Base-by-base conservation (phyloP, 2,888 invertebrate genomes). In the Erebia aethiops region DNA sequence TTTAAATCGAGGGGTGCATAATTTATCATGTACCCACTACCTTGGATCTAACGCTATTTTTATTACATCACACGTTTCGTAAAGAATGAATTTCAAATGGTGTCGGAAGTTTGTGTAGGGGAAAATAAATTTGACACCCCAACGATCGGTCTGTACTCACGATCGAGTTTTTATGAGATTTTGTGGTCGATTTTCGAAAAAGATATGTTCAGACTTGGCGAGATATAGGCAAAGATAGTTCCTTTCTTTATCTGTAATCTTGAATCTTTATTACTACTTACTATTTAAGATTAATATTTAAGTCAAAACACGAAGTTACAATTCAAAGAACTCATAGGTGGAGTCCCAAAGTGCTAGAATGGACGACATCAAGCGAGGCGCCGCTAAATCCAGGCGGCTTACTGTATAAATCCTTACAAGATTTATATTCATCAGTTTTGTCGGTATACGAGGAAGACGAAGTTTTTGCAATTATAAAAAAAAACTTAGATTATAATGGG, bases 51-150 rank as follows among this genome's bases (percentile, higher is more conserved):
- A 83, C 86, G 90, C 83, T 91, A 91, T 92, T 92, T 93, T 91
- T 93, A 92, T 92, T 89, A 88, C 87, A 91, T 92, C 92, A 92
- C 92, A 91, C 89, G 87, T 86, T 82, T 81, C 83, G 77, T 92
- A 91, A 93, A 91, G 92, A 92, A 92, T 92, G 92, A 93, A 93
- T 92, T 92, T 92, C 91, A 92, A 93, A 93, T 93, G 90, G 88
- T 87, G 87, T 87, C 86, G 90, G 92, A 92, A 91, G 91, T 91
- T 92, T 91, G 84, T 84, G 82, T 82, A 82, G 84, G 91, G 92
- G 91, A 89, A 88, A 58, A 83, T 85, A 88, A 87, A 89, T 89
- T 88, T 84, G 78, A 74, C 66, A 52, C 71, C 72, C 73, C 26
- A 87, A 88, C 90, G 70, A 67, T 46, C 43, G 49, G 54, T 68